Percentiles rank a stretch among this genome's conserved stretches.
These are phyloP conservation scores for Peucedramus taeniatus DNA, from an alignment of 2,113 vertebrate genomes.

Conservation along the genomic window DNA sequence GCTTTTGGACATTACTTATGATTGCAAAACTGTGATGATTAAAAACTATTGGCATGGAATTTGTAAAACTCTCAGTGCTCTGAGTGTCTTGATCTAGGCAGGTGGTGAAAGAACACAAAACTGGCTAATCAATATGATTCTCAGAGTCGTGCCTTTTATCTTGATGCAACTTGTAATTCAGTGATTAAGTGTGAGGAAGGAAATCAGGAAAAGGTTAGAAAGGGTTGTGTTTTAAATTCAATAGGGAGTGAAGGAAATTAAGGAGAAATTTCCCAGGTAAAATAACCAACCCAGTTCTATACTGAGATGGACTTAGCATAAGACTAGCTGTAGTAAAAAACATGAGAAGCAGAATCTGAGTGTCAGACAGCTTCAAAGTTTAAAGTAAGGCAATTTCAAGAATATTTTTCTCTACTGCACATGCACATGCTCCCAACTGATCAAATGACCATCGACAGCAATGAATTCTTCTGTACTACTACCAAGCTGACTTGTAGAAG, in stretches of 20 bases:
- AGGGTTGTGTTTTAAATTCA: not conserved
- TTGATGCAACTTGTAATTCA: not conserved
- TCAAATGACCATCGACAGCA: not conserved
- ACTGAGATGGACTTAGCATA: not conserved
- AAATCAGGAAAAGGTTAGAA: not conserved
- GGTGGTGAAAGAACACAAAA: not conserved
- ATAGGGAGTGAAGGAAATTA: not conserved
- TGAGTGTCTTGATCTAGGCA: not conserved
- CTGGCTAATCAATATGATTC: not conserved
- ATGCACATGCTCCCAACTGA: rapidly evolving
- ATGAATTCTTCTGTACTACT: not conserved
- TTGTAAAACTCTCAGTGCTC: not conserved
- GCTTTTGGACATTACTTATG: not conserved
- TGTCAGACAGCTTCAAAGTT: not conserved
- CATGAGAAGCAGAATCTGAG: not conserved
- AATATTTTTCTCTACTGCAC: not conserved
- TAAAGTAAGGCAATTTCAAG: not conserved
- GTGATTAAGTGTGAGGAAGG: not conserved
- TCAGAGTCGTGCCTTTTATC: not conserved
- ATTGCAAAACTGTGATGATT: not conserved
- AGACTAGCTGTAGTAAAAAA: not conserved
- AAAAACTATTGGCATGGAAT: not conserved
- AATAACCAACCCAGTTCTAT: rapidly evolving
- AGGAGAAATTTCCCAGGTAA: not conserved
- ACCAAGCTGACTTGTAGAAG: not conserved